Evolutionary conservation across 2,888 invertebrate species (phyloP).

Genomic region (Meandrusa payeni): DNA sequence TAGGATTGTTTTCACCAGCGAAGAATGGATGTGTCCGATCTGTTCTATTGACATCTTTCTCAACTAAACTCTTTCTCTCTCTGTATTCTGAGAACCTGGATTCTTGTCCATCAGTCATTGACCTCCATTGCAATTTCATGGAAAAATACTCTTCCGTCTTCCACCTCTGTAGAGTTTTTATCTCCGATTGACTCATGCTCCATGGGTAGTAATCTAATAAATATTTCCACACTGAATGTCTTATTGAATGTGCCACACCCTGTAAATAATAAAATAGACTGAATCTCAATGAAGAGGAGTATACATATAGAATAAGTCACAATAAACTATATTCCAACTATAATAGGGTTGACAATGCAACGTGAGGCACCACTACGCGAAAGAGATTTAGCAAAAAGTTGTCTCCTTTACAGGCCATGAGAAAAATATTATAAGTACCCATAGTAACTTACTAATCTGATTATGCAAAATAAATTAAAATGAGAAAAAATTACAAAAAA

Average conservation of each 20-base stretch:
- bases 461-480: too few species aligned
- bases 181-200: slow-evolving; percentile 87
- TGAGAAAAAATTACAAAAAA: too few species aligned
- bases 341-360: too few species aligned
- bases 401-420: too few species aligned
- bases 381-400: too few species aligned
- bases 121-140: slow-evolving; percentile 98
- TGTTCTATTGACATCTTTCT: slow-evolving; percentile 98
- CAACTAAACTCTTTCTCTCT: slow-evolving; percentile 95
- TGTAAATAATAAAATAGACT: slow-evolving; percentile 60
- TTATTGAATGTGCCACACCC: slow-evolving; percentile 89
- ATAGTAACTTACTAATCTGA: too few species aligned
- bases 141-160: slow-evolving; percentile 93
- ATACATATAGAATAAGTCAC: too few species aligned
- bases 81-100: slow-evolving; percentile 90
- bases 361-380: too few species aligned
- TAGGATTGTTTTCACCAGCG: slow-evolving; percentile 96
- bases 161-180: slow-evolving; percentile 84
- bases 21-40: slow-evolving; percentile 95
- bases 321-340: too few species aligned
- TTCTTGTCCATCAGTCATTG: slow-evolving; percentile 93
- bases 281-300: not conserved
- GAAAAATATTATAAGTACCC: too few species aligned
- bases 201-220: slow-evolving; percentile 93
- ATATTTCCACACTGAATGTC: slow-evolving; percentile 96